phyloP scores from a whole-genome alignment of 2,888 invertebrate species.

The Deilephila elpenor region DNA sequence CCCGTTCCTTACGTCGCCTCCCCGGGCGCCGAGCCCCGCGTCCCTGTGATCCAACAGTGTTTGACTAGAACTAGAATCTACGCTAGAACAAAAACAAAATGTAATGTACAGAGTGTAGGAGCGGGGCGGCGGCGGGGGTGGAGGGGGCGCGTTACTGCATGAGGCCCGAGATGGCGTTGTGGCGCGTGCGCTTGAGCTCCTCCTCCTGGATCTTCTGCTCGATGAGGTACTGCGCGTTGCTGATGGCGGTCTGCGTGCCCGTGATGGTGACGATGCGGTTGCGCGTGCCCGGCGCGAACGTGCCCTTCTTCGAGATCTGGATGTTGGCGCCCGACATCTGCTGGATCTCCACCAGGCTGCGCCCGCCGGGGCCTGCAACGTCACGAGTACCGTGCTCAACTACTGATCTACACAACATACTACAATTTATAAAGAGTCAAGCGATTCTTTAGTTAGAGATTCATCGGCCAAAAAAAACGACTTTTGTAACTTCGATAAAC shows the following conservation, averaged over 20 bases:
- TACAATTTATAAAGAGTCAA: too few species aligned
- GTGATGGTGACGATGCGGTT: conserved; percentile 98
- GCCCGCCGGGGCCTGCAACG: conserved; percentile 93
- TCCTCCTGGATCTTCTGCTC: conserved; percentile 98
- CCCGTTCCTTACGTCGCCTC: conserved; percentile 30
- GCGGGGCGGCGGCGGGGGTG: not conserved
- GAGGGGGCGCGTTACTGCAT: conserved; percentile 84
- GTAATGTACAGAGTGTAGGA: conserved; percentile 22
- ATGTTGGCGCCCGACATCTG: conserved; percentile 98
- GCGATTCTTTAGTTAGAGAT: too few species aligned
- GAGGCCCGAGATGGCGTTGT: conserved; percentile 90
- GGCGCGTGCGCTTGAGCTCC: conserved; percentile 96
- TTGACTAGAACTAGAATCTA: conserved; percentile 56
- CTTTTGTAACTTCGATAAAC: too few species aligned
- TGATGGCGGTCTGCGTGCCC: conserved; percentile 94
- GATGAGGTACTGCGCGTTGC: conserved; percentile 96
- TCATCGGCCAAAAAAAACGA: too few species aligned
- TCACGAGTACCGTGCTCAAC: not conserved
- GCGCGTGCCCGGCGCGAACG: conserved; percentile 98
- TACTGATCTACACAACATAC: too few species aligned
- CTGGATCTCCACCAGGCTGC: conserved; percentile 98
- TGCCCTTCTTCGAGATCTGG: conserved; percentile 99
- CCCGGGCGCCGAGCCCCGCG: conserved; percentile 39
- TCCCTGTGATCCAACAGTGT: conserved; percentile 49
- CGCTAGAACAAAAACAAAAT: conserved; percentile 42